These are phyloP conservation scores for Laterallus jamaicensis DNA, from an alignment of 2,113 vertebrate species.

Conservation along the genomic window DNA sequence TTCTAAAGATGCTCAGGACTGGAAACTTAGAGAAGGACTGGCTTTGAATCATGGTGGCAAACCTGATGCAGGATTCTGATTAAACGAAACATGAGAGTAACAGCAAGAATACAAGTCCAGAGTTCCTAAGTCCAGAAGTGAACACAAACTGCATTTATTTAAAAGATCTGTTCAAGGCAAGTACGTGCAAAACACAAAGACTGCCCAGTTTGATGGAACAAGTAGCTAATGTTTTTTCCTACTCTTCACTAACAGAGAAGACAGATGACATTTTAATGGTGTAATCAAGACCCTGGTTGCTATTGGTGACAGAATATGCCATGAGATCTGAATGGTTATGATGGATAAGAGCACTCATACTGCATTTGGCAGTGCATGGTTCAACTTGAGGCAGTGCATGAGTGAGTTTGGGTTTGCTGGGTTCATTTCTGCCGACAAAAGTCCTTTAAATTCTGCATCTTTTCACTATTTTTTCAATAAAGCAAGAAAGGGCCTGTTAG, in stretches of 20 bases:
- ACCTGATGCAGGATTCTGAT: neutral
- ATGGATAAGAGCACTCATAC: neutral
- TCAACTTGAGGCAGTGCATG: neutral
- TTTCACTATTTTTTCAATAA: neutral
- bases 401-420: neutral
- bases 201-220: neutral
- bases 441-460: neutral
- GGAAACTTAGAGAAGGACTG: neutral
- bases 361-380: neutral
- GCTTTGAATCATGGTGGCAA: conserved; percentile 35
- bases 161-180: neutral
- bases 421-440: neutral
- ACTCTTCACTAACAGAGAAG: neutral
- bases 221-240: neutral
- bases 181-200: neutral
- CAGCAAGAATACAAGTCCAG: neutral
- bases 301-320: neutral
- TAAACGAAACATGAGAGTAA: neutral
- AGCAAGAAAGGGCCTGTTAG: neutral
- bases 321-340: neutral
- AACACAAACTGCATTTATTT: neutral
- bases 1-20: neutral
- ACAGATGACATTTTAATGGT: neutral
- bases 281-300: neutral
- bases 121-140: neutral